Evolutionary conservation across 2,113 vertebrate genomes (phyloP).

Genomic region (Indicator indicator): DNA sequence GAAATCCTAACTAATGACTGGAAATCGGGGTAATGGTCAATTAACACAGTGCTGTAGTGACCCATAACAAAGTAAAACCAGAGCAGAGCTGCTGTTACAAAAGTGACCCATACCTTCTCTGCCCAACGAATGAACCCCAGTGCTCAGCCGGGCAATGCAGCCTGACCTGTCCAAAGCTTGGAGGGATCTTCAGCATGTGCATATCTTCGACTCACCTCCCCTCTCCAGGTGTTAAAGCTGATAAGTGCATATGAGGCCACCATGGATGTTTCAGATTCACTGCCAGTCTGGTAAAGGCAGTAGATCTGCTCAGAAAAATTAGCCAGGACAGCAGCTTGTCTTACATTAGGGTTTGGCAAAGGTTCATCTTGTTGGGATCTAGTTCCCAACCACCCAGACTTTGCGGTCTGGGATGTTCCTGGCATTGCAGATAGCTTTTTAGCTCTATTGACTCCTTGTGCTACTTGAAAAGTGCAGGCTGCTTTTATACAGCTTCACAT

Average conservation of each 20-base stretch:
- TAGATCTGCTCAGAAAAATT: conserved; percentile 33
- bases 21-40: conserved; percentile 30
- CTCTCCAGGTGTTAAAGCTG: neutral
- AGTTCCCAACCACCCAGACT: neutral
- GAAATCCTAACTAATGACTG: conserved; percentile 20
- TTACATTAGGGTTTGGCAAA: neutral
- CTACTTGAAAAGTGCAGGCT: neutral
- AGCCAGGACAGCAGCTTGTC: conserved; percentile 16
- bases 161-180: neutral
- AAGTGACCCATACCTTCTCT: neutral
- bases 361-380: neutral
- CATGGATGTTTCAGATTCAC: conserved; percentile 3
- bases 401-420: neutral
- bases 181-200: neutral
- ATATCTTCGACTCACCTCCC: neutral
- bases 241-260: rapidly evolving
- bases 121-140: neutral
- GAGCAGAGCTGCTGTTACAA: neutral
- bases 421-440: neutral
- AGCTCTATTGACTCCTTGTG: neutral
- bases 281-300: neutral
- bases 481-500: neutral
- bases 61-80: neutral
- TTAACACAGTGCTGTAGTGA: neutral
- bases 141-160: neutral